Percentiles rank a stretch among this genome's conserved stretches.
These are phyloP conservation scores for Acrobasis repandana DNA, from an alignment of 2,888 invertebrate species.

Conservation along the genomic window DNA sequence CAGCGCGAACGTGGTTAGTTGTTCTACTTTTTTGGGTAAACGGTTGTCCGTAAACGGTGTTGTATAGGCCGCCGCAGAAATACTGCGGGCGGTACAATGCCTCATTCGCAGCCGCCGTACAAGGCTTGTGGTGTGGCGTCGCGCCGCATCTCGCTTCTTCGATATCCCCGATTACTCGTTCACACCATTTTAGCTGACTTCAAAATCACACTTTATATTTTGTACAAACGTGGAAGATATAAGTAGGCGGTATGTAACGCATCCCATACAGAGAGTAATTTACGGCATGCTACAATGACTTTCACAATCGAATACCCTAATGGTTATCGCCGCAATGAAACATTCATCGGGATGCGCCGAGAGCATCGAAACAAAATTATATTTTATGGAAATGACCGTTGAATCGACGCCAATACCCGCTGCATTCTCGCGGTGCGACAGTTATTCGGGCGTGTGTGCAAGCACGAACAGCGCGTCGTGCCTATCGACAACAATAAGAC, in stretches of 20 bases:
- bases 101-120: slow-evolving; percentile 67
- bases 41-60: slow-evolving; percentile 72
- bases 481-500: slow-evolving; percentile 76
- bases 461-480: slow-evolving; percentile 55
- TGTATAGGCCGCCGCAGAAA: slow-evolving; percentile 74
- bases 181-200: slow-evolving; percentile 49
- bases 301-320: slow-evolving; percentile 49
- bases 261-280: slow-evolving; percentile 44
- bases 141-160: slow-evolving; percentile 57
- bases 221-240: slow-evolving; percentile 43
- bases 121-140: slow-evolving; percentile 65
- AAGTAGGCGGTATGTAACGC: slow-evolving; percentile 33
- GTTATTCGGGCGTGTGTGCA: slow-evolving; percentile 69
- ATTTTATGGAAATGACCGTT: slow-evolving; percentile 77
- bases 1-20: slow-evolving; percentile 71
- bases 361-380: slow-evolving; percentile 64
- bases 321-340: slow-evolving; percentile 46
- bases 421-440: slow-evolving; percentile 68
- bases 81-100: slow-evolving; percentile 72
- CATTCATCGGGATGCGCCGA: slow-evolving; percentile 62
- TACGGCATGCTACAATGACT: slow-evolving; percentile 47
- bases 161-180: slow-evolving; percentile 53
- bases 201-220: slow-evolving; percentile 51
- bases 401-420: slow-evolving; percentile 70
- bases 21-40: slow-evolving; percentile 82